A percentile compares a stretch with the other conserved stretches of the same genome.
Evolutionary conservation across 2,888 invertebrate genomes (phyloP).

Genomic region (Microplitis manilae): DNA sequence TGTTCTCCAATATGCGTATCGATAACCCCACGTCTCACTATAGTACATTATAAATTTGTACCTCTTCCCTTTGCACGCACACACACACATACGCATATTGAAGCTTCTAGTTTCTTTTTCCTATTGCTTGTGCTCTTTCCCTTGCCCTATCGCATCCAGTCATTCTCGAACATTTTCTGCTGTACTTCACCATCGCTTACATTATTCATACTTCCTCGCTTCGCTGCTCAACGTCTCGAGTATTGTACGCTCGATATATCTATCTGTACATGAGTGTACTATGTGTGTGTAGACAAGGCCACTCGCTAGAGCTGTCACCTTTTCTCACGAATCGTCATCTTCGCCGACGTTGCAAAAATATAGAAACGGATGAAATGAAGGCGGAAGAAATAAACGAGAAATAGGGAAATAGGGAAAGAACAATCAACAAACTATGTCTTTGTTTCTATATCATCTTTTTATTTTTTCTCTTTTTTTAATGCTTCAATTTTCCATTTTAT

Average conservation of each 20-base stretch:
- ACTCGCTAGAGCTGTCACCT: slow-evolving; percentile 28
- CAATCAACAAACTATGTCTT: slow-evolving; percentile 23
- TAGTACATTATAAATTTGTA: slow-evolving; percentile 22
- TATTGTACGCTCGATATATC: slow-evolving; percentile 51
- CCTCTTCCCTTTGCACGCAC: slow-evolving; percentile 17
- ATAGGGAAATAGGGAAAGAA: slow-evolving; percentile 2
- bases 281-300: slow-evolving; percentile 9
- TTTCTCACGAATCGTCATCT: slow-evolving; percentile 30
- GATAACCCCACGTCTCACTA: slow-evolving; percentile 19
- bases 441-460: background rate
- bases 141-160: slow-evolving; percentile 21
- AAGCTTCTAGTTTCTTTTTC: background rate
- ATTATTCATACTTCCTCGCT: slow-evolving; percentile 59
- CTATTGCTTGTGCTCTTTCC: slow-evolving; percentile 14
- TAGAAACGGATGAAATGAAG: slow-evolving; percentile 4
- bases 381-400: slow-evolving; percentile 20
- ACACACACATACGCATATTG: background rate
- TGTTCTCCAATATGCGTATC: slow-evolving; percentile 14
- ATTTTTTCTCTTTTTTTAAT: background rate
- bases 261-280: background rate
- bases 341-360: slow-evolving; percentile 4
- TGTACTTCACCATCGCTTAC: slow-evolving; percentile 42
- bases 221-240: slow-evolving; percentile 54
- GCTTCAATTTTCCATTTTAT: background rate
- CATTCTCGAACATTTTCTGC: slow-evolving; percentile 31